Evolutionary conservation across 2,888 invertebrate genomes (phyloP), one percentile per base, ranked within the genome.

Genomic region (Drosophila anomelani): DNA sequence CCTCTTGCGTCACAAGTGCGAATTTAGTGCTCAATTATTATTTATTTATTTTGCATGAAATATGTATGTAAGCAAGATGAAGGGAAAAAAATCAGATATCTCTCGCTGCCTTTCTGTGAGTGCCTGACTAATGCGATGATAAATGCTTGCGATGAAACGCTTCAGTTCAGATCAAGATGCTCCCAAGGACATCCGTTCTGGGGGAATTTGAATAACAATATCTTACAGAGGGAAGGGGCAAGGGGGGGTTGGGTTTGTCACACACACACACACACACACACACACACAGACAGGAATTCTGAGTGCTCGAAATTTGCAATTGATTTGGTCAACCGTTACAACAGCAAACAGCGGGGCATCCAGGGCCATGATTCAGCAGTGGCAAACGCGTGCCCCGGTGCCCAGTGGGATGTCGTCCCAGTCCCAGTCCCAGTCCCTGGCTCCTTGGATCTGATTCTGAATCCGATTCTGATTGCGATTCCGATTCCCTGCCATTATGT

Each of bases 241-340:
- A 15, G n/a, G 47, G 43, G 12, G 43, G 43, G 20, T 44, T 20
- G 43, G 4, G 17, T 32, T 49, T 49, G 17, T 47, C n/a, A 32
- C 47, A 32, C 20, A 32, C 47, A 32, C 8, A 34, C 13, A 47
- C 47, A 29, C 8, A 34, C 13, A 47, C 8, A 34, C 13, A 47
- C 47, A 29, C 8, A 34, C 13, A 47, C 47, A 26, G 1, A 26
- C 15, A 36, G 15, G 46, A 53, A 38, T 43, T 66, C 51, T 51
- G 74, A 74, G 75, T 75, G 60, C 56, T 60, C 39, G 59, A 68
- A 57, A 70, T 62, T 76, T 68, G 58, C 69, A 85, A 81, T 81
- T 80, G 87, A 84, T 85, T 87, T 80, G 83, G 87, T 84, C 87
- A 84, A 84, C 82, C 83, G 87, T 84, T 81, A 77, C 87, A 79